Conservation (phyloP, 2,888 invertebrate genomes). For the Diarsia mendica region DNA sequence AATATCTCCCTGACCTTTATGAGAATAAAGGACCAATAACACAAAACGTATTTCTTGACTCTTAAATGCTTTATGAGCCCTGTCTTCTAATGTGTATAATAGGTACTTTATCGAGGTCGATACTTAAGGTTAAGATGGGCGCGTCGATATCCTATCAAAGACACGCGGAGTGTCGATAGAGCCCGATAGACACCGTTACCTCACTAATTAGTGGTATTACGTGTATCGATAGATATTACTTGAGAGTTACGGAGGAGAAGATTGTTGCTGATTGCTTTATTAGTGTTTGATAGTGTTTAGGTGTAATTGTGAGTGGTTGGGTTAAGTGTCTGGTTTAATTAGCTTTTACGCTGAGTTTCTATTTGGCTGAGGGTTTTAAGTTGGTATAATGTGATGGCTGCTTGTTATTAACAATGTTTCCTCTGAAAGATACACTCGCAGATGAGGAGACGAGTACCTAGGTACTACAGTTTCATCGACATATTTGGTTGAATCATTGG, state of each 20-base stretch:
- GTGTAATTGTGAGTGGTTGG: slow-evolving; percentile 38
- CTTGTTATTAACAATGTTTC: not conserved
- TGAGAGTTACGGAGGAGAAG: slow-evolving; percentile 38
- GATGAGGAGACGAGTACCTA: no score
- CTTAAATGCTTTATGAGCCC: slow-evolving; percentile 32
- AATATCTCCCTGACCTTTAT: not conserved
- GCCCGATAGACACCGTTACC: slow-evolving; percentile 67
- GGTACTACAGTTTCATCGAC: no score
- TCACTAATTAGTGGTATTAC: slow-evolving; percentile 76
- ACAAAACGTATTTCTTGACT: slow-evolving; percentile 31
- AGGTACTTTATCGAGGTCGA: slow-evolving; percentile 65
- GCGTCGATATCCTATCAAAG: slow-evolving; percentile 73
- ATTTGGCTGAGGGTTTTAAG: not conserved
- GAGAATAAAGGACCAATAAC: slow-evolving; percentile 10
- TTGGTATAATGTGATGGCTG: not conserved
- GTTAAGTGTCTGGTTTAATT: slow-evolving; percentile 14
- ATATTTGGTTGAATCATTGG: not conserved
- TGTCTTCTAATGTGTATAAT: slow-evolving; percentile 58
- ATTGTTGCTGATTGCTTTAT: slow-evolving; percentile 43
- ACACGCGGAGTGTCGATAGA: slow-evolving; percentile 73
- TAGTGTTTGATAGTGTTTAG: slow-evolving; percentile 26
- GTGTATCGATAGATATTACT: slow-evolving; percentile 66
- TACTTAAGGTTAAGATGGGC: slow-evolving; percentile 67
- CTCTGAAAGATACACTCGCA: not conserved
- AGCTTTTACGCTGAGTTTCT: slow-evolving; percentile 12